Percentiles rank a stretch among this genome's conserved stretches.
Evolutionary conservation across 2,113 vertebrate genomes (phyloP).

Genomic region (Lates calcarifer): DNA sequence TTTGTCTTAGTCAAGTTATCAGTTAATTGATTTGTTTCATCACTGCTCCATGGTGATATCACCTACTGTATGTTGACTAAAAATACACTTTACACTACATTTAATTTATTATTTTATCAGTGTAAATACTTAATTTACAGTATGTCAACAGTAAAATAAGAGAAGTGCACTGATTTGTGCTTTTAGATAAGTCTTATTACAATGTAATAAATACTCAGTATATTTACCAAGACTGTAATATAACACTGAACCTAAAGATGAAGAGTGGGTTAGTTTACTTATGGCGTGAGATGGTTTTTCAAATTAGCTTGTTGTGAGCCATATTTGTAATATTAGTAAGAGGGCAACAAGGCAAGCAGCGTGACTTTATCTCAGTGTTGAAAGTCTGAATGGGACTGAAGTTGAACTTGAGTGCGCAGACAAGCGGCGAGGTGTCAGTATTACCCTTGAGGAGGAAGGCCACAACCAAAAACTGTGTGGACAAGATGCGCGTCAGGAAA

Average conservation of each 20-base stretch:
- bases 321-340: background rate
- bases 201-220: background rate
- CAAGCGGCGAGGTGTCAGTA: slow-evolving; percentile 59
- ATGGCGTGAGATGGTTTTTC: too few species aligned
- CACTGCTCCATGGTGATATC: background rate
- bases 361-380: background rate
- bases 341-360: background rate
- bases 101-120: background rate
- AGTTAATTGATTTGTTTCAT: background rate
- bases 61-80: background rate
- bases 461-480: slow-evolving; percentile 46
- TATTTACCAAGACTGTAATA: too few species aligned
- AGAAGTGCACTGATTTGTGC: background rate
- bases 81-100: background rate
- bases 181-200: background rate
- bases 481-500: slow-evolving; percentile 50
- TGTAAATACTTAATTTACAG: background rate
- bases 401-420: slow-evolving; percentile 61
- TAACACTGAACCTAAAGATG: background rate
- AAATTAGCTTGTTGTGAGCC: background rate
- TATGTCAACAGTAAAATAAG: background rate
- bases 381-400: background rate
- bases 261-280: too few species aligned
- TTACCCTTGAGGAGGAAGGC: slow-evolving; percentile 57
- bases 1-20: background rate